Conservation (phyloP, 2,888 invertebrate genomes). For the Tetheella fluctuosa region DNA sequence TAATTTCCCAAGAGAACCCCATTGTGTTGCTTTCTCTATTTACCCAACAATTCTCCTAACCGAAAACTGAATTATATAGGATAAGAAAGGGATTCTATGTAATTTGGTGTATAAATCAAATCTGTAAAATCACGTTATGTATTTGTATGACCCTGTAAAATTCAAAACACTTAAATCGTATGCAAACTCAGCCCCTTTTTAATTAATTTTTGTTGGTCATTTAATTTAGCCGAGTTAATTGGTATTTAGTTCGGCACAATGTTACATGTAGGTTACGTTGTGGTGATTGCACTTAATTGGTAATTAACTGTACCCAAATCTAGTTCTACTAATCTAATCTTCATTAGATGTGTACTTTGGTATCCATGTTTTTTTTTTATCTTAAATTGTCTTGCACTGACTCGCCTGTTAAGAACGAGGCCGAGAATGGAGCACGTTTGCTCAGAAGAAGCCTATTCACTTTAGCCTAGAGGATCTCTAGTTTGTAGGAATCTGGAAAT, state of each 20-base stretch:
- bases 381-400: no score
- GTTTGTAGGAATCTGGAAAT: no score
- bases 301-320: neutral
- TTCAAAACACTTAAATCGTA: neutral
- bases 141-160: neutral
- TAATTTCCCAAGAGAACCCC: neutral
- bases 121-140: no score
- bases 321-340: no score
- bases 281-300: neutral
- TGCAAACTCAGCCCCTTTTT: neutral
- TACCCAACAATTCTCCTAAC: neutral
- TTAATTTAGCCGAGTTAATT: neutral
- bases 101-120: neutral
- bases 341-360: neutral
- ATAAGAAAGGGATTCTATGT: neutral
- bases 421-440: no score
- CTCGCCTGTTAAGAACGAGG: no score
- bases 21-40: neutral
- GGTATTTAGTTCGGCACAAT: neutral
- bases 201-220: neutral
- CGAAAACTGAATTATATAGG: neutral
- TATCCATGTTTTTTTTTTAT: neutral
- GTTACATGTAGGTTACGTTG: neutral
- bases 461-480: no score
- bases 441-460: no score